These are phyloP conservation scores for Archaeoteleia sp. DNA, from an alignment of 2,888 invertebrate genomes.

Conservation along the genomic window DNA sequence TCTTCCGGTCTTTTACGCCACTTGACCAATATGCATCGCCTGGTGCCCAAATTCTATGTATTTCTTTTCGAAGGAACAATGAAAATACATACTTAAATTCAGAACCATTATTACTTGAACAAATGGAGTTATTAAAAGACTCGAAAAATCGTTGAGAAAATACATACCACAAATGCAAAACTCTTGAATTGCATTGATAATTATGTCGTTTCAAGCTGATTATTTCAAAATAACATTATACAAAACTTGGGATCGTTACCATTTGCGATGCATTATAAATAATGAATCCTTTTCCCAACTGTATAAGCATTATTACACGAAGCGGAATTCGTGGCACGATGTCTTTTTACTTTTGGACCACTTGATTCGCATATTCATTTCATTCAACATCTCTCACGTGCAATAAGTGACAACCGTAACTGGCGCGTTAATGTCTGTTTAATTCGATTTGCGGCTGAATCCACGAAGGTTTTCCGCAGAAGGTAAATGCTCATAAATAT, in stretches of 20 bases:
- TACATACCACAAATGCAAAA: too few relatives aligned
- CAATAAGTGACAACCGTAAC: slow-evolving; percentile 55
- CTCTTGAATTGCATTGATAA: too few relatives aligned
- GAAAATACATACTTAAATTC: too few relatives aligned
- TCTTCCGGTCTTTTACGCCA: slow-evolving; percentile 26
- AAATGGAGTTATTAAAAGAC: too few relatives aligned
- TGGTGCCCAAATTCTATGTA: background rate
- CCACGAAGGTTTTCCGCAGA: slow-evolving; percentile 47
- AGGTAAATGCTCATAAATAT: slow-evolving; percentile 53
- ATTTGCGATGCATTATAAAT: slow-evolving; percentile 19
- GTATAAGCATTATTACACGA: slow-evolving; percentile 6
- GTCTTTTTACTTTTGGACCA: slow-evolving; percentile 32
- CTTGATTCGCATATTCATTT: slow-evolving; percentile 51
- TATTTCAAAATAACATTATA: slow-evolving; percentile 32
- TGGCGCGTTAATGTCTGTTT: slow-evolving; percentile 54
- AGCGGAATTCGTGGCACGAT: background rate
- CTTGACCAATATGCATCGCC: slow-evolving; percentile 7
- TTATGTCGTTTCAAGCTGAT: slow-evolving; percentile 18
- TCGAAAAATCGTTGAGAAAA: too few relatives aligned
- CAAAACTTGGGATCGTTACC: slow-evolving; percentile 21
- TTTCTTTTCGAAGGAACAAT: background rate
- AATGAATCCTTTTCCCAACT: slow-evolving; percentile 42
- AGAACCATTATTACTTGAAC: too few relatives aligned
- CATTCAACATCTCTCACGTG: slow-evolving; percentile 43
- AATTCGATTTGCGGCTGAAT: slow-evolving; percentile 52